Base-by-base conservation (phyloP, 2,113 vertebrate genomes). In the Myotis yumanensis region DNA sequence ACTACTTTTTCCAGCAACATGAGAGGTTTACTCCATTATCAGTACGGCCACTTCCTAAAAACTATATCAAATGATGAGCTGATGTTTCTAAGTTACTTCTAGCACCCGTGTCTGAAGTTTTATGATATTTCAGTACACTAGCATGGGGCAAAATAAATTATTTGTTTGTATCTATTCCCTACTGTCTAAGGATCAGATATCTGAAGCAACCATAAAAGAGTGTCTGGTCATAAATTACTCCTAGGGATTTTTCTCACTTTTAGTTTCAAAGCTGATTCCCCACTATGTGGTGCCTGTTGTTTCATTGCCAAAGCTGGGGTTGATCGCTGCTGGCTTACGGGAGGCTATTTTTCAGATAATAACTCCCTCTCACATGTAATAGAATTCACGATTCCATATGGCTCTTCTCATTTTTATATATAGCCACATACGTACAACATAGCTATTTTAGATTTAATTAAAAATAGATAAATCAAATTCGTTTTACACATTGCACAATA, bases 151-250 rank as follows among this genome's bases (percentile, higher is more conserved):
- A 95, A 93, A 93, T 90, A 76, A 96, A 94, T 89, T 96, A 66
- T 89, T 86, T 96, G 71, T 89, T 86, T 95, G 71, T 91, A 59
- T 95, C 15, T 92, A 37, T 91, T 94, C 86, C 16, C 37, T 66
- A 15, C 69, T 30, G 40, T 95, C 57, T 93, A 10, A 89, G 51
- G 23, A 79, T 83, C 10, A 91, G 46, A 40, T 96, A 72, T 81
- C n/a, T 54, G 76, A 96, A 83, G n/a, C 71, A 76, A 46, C 87
- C 76, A 93, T 91, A 87, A 94, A 93, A 94, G 17, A 91, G 57
- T 80, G 46, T 73, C 91, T 87, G 76, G 37, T 96, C 85, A 94
- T 94, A 84, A 95, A 94, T 94, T 84, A 90, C 84, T 89, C 57
- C 23, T 16, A 68, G 23, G n/a, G 37, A 84, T 82, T 87, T 88